A percentile compares a stretch with the other conserved stretches of the same genome.
Evolutionary conservation across 2,888 invertebrate species (phyloP).

Genomic region (Pocota personata): DNA sequence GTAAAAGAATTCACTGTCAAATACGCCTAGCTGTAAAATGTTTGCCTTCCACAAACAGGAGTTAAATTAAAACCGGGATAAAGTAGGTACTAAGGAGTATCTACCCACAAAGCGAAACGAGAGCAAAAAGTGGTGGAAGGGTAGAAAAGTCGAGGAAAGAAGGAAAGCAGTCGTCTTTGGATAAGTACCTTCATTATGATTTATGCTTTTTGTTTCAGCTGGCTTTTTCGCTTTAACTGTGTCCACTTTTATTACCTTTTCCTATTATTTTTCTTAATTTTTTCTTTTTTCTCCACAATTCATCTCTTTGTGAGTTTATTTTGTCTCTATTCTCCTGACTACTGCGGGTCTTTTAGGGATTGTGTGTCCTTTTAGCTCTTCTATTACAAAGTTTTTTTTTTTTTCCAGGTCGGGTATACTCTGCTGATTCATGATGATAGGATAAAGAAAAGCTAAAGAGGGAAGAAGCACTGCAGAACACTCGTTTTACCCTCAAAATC

Average conservation of each 20-base stretch:
- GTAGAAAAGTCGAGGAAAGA: not conserved
- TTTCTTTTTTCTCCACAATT: not conserved
- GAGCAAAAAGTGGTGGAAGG: not conserved
- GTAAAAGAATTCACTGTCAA: not conserved
- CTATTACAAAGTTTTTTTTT: not conserved
- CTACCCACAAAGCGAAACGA: not conserved
- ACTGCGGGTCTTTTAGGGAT: slow-evolving; percentile 13
- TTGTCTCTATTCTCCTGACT: not conserved
- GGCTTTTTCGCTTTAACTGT: not conserved
- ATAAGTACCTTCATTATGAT: slow-evolving; percentile 21
- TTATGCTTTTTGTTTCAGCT: slow-evolving; percentile 1
- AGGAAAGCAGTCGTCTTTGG: not conserved
- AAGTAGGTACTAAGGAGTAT: not conserved
- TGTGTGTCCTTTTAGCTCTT: not conserved
- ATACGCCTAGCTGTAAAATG: not conserved
- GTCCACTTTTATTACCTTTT: not conserved
- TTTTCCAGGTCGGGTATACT: not conserved
- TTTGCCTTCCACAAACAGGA: not conserved
- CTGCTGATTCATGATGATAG: not conserved
- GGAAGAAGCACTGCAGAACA: not conserved
- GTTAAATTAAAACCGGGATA: not conserved
- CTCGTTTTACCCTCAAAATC: not conserved
- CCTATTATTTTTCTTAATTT: not conserved
- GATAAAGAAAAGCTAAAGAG: not conserved
- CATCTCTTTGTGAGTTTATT: not conserved